phyloP scores from a whole-genome alignment of 2,888 invertebrate species.

The Mesoligia furuncula region DNA sequence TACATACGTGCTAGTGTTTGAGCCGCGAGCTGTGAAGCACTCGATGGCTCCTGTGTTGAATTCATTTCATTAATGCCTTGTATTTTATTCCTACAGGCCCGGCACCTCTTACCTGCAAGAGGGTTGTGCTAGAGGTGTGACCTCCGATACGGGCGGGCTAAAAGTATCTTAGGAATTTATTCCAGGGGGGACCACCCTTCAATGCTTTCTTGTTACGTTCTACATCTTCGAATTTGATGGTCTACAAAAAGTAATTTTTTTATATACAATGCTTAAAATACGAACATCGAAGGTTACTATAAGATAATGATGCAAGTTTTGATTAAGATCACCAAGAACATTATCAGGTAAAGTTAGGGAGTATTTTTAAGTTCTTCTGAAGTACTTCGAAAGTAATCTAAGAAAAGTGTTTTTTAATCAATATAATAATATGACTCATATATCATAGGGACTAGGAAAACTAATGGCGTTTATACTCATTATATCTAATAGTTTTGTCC shows the following conservation, averaged over 20 bases:
- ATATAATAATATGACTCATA: constrained; percentile 7
- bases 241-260: constrained; percentile 75
- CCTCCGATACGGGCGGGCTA: constrained; percentile 91
- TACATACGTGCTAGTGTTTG: constrained; percentile 72
- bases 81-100: constrained; percentile 91
- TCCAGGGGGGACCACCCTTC: constrained; percentile 84
- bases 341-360: constrained; percentile 66
- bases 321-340: constrained; percentile 59
- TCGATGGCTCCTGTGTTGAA: constrained; percentile 87
- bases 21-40: constrained; percentile 88
- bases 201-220: constrained; percentile 75
- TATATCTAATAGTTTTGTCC: constrained; percentile 13
- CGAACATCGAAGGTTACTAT: constrained; percentile 78
- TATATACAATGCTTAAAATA: constrained; percentile 67
- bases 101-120: constrained; percentile 91
- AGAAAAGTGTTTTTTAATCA: constrained; percentile 26
- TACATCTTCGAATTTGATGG: constrained; percentile 75
- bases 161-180: constrained; percentile 89
- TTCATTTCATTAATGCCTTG: constrained; percentile 89
- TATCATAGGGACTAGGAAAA: constrained; percentile 19
- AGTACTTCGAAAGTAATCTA: constrained; percentile 40
- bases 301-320: constrained; percentile 69
- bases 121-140: constrained; percentile 91
- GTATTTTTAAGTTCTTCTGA: constrained; percentile 50
- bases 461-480: constrained; percentile 32